Conservation (phyloP, 1,140 invertebrate genomes). For the Cardiocondyla obscurior region DNA sequence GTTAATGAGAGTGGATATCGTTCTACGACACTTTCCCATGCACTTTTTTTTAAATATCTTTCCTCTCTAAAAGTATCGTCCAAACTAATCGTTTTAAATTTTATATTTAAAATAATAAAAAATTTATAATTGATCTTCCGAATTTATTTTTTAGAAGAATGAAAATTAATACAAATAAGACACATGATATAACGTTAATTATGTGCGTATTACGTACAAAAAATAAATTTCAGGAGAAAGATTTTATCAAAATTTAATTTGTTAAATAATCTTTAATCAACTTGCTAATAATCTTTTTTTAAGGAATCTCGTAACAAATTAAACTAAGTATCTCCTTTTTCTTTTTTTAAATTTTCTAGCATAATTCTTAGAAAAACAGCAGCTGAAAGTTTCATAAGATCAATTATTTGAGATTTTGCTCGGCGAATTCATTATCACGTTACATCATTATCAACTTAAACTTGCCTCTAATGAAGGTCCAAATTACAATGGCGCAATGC, state of each 20-base stretch:
- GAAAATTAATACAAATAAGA: too few relatives aligned
- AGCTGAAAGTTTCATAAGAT: neutral
- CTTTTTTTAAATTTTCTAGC: neutral
- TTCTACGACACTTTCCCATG: constrained; percentile 34
- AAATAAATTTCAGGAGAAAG: neutral
- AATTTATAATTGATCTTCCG: neutral
- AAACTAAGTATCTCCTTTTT: neutral
- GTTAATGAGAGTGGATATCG: constrained; percentile 39
- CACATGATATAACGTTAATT: too few relatives aligned
- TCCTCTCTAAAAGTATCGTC: neutral
- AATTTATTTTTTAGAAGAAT: too few relatives aligned
- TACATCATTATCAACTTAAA: constrained; percentile 34
- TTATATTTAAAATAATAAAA: neutral
- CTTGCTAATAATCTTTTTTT: neutral
- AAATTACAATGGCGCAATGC: constrained; percentile 15
- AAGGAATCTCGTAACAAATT: neutral
- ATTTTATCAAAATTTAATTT: neutral
- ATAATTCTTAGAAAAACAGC: neutral
- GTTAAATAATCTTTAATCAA: neutral
- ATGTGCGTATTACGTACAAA: neutral
- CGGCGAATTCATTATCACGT: constrained; percentile 17
- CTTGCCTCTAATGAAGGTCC: constrained; percentile 18
- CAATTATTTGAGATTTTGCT: neutral
- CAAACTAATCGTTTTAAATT: constrained; percentile 8
- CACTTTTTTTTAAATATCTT: neutral